Percentiles rank a stretch among this genome's conserved stretches.
Conservation (phyloP, 1,140 invertebrate genomes). For the Neotoxoptera formosana region DNA sequence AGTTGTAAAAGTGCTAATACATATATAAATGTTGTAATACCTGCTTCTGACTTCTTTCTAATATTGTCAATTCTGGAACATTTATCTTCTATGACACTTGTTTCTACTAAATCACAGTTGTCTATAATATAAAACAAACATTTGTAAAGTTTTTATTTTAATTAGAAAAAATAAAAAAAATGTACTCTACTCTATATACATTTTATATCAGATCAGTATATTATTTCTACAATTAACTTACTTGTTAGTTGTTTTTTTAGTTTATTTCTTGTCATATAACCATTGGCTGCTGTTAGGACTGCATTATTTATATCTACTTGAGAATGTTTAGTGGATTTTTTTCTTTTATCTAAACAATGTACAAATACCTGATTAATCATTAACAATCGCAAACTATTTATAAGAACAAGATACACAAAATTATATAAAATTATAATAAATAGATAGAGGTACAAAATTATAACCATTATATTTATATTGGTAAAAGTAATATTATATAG, state of each 20-base stretch:
- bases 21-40: background rate
- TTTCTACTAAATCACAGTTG: background rate
- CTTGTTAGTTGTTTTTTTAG: background rate
- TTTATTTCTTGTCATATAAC: conserved; percentile 50
- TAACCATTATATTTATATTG: no score
- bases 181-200: background rate
- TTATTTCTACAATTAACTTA: background rate
- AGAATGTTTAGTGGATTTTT: background rate
- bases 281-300: background rate
- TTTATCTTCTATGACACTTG: background rate
- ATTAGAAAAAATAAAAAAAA: background rate
- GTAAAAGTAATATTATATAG: background rate
- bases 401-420: background rate
- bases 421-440: background rate
- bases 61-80: background rate
- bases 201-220: background rate
- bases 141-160: background rate
- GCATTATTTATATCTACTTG: conserved; percentile 37
- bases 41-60: background rate
- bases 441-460: no score
- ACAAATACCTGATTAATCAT: background rate
- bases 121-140: background rate
- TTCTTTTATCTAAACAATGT: conserved; percentile 32
- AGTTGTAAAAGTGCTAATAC: no score
- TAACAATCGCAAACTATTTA: background rate